phyloP scores from a whole-genome alignment of 1,140 invertebrate genomes.

The Eumeta japonica region DNA sequence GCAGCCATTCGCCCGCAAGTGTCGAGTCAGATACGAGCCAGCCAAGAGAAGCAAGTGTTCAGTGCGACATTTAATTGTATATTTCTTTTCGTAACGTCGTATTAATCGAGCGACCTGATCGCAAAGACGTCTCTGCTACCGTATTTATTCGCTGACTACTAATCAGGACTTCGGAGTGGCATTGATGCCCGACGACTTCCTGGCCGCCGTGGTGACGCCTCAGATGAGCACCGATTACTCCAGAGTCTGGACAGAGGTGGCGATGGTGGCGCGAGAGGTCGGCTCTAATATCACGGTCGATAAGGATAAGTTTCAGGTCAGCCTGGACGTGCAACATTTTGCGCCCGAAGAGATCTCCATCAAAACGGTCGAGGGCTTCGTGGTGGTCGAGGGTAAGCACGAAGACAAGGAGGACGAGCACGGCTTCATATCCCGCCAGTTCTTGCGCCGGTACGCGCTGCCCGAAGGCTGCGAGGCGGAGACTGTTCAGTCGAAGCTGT shows the following conservation, averaged over 20 bases:
- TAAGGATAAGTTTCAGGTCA: too few species aligned
- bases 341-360: constrained; percentile 80
- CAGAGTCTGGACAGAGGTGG: constrained; percentile 65
- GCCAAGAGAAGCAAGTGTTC: constrained; percentile 7
- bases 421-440: constrained; percentile 72
- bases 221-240: constrained; percentile 58
- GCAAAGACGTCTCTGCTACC: constrained; percentile 35
- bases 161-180: constrained; percentile 75
- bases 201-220: constrained; percentile 58
- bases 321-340: too few species aligned
- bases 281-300: constrained; percentile 68
- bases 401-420: constrained; percentile 75
- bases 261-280: constrained; percentile 64
- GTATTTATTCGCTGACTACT: constrained; percentile 53
- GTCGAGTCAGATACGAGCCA: constrained; percentile 10
- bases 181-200: constrained; percentile 67
- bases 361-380: constrained; percentile 69
- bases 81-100: constrained; percentile 4
- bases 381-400: constrained; percentile 72
- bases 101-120: constrained; percentile 1
- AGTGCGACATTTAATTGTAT: constrained; percentile 11
- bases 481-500: constrained; percentile 65
- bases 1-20: constrained; percentile 10
- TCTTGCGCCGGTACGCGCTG: constrained; percentile 67
- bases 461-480: constrained; percentile 70